Base-by-base conservation (phyloP, 2,888 invertebrate species). In the Carterocephalus palaemon region DNA sequence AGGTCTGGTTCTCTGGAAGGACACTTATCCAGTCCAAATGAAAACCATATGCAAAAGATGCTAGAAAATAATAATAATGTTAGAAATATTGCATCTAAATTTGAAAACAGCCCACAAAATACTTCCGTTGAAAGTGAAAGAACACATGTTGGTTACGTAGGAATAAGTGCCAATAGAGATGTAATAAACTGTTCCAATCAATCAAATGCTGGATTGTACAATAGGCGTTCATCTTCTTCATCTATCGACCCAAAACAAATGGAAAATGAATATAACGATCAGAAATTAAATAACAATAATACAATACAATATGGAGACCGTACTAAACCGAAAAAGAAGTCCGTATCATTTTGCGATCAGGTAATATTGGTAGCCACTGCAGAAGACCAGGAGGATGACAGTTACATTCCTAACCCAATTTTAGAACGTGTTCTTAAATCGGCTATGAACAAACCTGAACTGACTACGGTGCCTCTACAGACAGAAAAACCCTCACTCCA, bases 261-360 rank as follows among this genome's bases (percentile, higher is more conserved):
- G 40, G 83, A 81, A 34, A 80, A 82, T 6, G 83, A 85, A 38
- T 71, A 69, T 33, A 62, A 52, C 33, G 82, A 82, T 4, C 75
- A 77, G 53, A 83, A 81, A 57, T 57, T 62, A 1, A 60, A 64
- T 6, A 82, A 67, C 39, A 79, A 81, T 19, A 23, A 3, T 31
- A 20, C n/a, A n/a, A 67, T 46, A 10, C 47, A 22, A 39, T 82
- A 86, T 48, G 78, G 75, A 6, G 90, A 90, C 52, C 74, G 82
- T 0, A 88, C 90, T 37, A 89, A 92, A 47, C 90, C 91, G 0
- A 95, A 95, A 68, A 96, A 96, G 88, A 97, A 97, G 75, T 95
- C 95, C 46, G 97, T 97, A 2, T 96, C 97, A 0, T 97, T 97
- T 76, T 97, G 96, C 65, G 97, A 97, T 71, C 95, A 97, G 78